Evolutionary conservation across 2,888 invertebrate species (phyloP), one percentile per base, ranked within the genome.

Genomic region (Nomada ruficornis): DNA sequence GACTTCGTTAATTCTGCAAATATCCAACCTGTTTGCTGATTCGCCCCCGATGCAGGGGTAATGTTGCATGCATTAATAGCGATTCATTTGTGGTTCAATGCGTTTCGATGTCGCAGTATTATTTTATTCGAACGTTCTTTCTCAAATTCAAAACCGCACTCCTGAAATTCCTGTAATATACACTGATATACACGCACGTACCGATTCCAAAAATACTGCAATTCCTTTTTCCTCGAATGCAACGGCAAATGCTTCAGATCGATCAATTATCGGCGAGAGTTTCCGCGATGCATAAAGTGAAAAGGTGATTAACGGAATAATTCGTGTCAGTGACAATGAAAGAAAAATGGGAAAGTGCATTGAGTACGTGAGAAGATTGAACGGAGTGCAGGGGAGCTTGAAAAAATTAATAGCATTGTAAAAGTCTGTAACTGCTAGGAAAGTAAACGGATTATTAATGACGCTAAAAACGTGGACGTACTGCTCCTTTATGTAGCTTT

Each of bases 331-430:
- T 63, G 44, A 23, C 42, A 15, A 63, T 36, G 63, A 29, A 70
- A 50, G 18, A n/a, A n/a, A 13, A 13, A 26, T 18, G 15, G 42
- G 10, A 26, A 47, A 44, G 36, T 69, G 60, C 47, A 63, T 52
- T 82, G 75, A 82, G 71, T 73, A 52, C 63, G 67, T 7, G 4
- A 2, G 29, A 47, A 44, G 42, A 59, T 75, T 77, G 59, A 73
- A 74, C 75, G 65, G 44, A 13, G 55, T 52, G 15, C 60, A 50
- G 54, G 52, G 54, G 52, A 0, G 18, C 11, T 52, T 73, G 80
- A 84, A 72, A 78, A 79, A 87, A 79, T 83, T 72, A 85, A 87
- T 77, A 68, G 79, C 72, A 77, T 80, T 86, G 64, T 52, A 62
- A 77, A 79, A 79, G 64, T 85, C 80, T 75, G 57, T 26, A 65